Evolutionary conservation across 2,888 invertebrate species (phyloP), one percentile per base, ranked within the genome.

Genomic region (Pecten maximus): DNA sequence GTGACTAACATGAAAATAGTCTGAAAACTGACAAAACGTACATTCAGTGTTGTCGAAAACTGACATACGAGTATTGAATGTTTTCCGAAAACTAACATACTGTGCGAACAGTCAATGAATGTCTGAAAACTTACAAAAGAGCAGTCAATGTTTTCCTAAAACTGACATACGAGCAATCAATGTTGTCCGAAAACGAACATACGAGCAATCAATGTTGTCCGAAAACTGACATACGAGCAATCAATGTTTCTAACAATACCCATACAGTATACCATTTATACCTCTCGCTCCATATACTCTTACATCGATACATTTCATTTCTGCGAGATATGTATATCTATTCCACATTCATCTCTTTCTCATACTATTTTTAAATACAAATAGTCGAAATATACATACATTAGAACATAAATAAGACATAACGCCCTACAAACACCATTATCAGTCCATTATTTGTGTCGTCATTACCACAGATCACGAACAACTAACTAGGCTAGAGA

Each of bases 311-410:
- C 35, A 74, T 28, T 54, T 54, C 50, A 54, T 19, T 74, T 74
- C 74, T 35, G 35, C 74, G 23, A 74, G 35, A 74, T 74, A 35
- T 35, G 12, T 74, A 74, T 74, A 35, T 74, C 74, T 35, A 35
- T 74, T 74, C 74, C 28, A 74, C 74, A 35, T 74, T 74, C 35
- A 74, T 74, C 8, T 35, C 74, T 74, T 74, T 28, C 74, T 28
- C n/a, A n/a, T 74, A 74, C 74, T 6, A 23, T 74, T 8, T 74
- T 74, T 74, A 74, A 74, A 74, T 74, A 74, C 74, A 74, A 74
- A 74, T 8, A 6, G 0, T 74, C 74, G 12, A 74, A 74, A 35
- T 74, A 74, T 28, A 74, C 74, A 74, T 74, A 74, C 74, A 74
- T 8, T 35, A 15, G 74, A 74, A 74, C 74, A 74, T 74, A 74